These are phyloP conservation scores for Apus apus DNA, from an alignment of 2,113 vertebrate species.

Conservation along the genomic window DNA sequence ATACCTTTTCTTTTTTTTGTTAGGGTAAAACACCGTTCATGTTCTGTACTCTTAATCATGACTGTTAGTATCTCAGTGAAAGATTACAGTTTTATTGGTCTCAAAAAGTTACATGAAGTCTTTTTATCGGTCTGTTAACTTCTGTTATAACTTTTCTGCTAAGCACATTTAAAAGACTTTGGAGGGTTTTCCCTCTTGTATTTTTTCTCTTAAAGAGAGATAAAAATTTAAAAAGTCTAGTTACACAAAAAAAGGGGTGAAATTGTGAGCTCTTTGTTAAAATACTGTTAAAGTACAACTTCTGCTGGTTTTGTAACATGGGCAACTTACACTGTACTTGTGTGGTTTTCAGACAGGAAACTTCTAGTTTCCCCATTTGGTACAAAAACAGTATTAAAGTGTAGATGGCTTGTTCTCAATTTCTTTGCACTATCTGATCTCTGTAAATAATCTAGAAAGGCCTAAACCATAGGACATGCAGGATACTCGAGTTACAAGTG, in stretches of 20 bases:
- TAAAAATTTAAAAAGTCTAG: not conserved
- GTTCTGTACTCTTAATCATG: not conserved
- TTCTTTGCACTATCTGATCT: constrained; percentile 54
- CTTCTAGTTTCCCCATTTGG: constrained; percentile 3
- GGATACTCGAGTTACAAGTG: constrained; percentile 52
- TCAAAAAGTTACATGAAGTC: not conserved
- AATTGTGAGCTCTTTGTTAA: not conserved
- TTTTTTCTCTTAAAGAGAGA: not conserved
- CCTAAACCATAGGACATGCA: constrained; percentile 28
- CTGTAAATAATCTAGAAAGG: constrained; percentile 46
- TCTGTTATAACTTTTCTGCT: not conserved
- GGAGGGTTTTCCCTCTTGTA: rapidly evolving
- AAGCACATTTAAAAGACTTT: not conserved
- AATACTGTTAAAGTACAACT: not conserved
- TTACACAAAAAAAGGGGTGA: not conserved
- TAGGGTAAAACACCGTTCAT: not conserved
- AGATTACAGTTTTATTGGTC: not conserved
- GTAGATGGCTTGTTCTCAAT: constrained; percentile 30
- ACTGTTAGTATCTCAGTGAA: not conserved
- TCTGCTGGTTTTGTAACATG: not conserved
- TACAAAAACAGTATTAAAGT: constrained; percentile 39
- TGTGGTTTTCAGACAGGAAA: constrained; percentile 28
- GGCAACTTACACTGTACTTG: not conserved
- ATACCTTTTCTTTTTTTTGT: not conserved
- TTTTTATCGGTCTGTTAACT: not conserved